Conservation (phyloP, 2,888 invertebrate genomes). For the Tinea trinotella region DNA sequence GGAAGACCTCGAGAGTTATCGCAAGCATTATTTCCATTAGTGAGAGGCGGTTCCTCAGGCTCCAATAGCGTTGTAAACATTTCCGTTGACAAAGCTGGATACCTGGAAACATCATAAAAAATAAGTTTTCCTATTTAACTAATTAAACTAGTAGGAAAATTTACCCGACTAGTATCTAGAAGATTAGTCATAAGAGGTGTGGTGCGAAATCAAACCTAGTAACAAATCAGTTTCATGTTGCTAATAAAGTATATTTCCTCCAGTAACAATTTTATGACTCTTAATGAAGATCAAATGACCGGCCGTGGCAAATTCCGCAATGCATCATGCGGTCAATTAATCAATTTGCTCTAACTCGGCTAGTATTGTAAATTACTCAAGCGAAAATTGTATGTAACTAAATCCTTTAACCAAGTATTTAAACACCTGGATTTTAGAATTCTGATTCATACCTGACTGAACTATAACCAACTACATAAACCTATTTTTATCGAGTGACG, state of each 20-base stretch:
- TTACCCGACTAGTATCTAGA: background rate
- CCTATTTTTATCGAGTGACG: too few relatives aligned
- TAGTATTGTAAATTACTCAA: conserved; percentile 6
- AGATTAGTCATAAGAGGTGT: background rate
- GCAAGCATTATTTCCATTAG: conserved; percentile 67
- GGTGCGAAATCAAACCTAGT: background rate
- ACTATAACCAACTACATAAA: too few relatives aligned
- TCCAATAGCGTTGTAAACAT: conserved; percentile 84
- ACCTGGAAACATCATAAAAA: background rate
- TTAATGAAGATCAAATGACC: conserved; percentile 16
- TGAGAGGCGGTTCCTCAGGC: conserved; percentile 78
- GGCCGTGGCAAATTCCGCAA: conserved; percentile 38
- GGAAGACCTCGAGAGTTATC: conserved; percentile 57
- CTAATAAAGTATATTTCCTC: conserved; percentile 11
- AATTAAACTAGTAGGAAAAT: background rate
- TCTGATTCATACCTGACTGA: too few relatives aligned
- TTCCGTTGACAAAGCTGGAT: conserved; percentile 81
- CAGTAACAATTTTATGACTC: conserved; percentile 13
- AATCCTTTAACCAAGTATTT: background rate
- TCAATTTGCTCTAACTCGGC: conserved; percentile 22
- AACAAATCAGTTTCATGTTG: conserved; percentile 2
- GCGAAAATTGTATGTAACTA: background rate
- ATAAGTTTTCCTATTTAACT: background rate
- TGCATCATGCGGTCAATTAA: conserved; percentile 56
- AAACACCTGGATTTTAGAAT: background rate